Base-by-base conservation (phyloP, 2,888 invertebrate species). In the Ischnura elegans region DNA sequence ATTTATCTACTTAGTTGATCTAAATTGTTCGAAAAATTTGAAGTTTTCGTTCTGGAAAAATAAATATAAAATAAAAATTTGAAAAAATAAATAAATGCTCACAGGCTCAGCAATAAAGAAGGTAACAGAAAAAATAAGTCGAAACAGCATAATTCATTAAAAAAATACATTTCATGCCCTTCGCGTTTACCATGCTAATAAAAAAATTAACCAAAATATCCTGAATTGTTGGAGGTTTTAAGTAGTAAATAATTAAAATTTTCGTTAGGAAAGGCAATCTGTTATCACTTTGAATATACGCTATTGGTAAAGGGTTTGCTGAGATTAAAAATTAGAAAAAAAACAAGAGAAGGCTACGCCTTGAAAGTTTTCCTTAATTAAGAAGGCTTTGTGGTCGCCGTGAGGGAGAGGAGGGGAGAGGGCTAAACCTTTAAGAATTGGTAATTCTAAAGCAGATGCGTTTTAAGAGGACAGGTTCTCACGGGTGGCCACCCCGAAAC, bases 321-420 rank as follows among this genome's bases (percentile, higher is more conserved):
- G 4, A 25, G 43, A 86, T 46, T 25, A n/a, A 46, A 46, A 46
- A 46, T n/a, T n/a, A 46, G 43, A 8, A 21, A 46, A n/a, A 86
- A 86, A 86, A 86, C 21, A n/a, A 46, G 86, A 8, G 46, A 45
- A 45, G 46, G 86, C 21, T 25, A 45, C n/a, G 25, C 45, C 45
- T n/a, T 13, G 61, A 90, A 90, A 90, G 61, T 90, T 90, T 61
- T 66, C n/a, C 90, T 90, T 90, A 90, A 90, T 90, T 90, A 66
- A 90, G 90, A 66, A 55, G 61, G 61, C 55, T 55, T 90, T 90
- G 61, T 66, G 76, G 76, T 36, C 36, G 76, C 36, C 76, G 76
- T 76, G 36, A 76, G 36, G 76, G 10, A 36, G 29, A 36, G 25
- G 1, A 0, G 6, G 76, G 16, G 36, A 10, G 61, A n/a, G 3